These are phyloP conservation scores for Laupala kohalensis DNA, from an alignment of 1,140 invertebrate species.

Conservation along the genomic window DNA sequence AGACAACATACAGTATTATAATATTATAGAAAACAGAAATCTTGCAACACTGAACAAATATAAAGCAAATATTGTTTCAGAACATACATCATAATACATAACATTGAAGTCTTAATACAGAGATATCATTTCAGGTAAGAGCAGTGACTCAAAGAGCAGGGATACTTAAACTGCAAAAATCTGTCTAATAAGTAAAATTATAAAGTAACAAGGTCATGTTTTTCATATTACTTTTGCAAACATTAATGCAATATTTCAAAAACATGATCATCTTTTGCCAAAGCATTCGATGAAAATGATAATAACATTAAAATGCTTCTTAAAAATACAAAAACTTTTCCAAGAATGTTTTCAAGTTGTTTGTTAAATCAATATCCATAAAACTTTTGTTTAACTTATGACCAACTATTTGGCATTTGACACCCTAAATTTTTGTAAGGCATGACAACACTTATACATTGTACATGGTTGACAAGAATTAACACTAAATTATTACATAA, in stretches of 20 bases:
- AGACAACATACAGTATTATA: neutral
- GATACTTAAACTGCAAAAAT: neutral
- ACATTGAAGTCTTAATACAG: neutral
- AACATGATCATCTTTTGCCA: neutral
- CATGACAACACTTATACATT: neutral
- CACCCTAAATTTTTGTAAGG: neutral
- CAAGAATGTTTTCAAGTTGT: neutral
- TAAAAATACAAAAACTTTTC: neutral
- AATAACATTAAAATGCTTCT: neutral
- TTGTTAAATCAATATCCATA: neutral
- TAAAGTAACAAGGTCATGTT: neutral
- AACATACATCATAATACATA: neutral
- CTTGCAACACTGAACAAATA: neutral
- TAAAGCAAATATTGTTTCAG: neutral
- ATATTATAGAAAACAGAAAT: neutral
- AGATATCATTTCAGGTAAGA: neutral
- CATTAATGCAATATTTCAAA: neutral
- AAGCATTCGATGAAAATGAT: neutral
- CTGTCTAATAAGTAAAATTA: neutral
- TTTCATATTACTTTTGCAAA: no score
- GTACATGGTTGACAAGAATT: neutral
- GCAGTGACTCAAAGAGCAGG: neutral
- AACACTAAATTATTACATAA: neutral
- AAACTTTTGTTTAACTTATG: neutral
- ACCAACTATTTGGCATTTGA: neutral